phyloP scores from a whole-genome alignment of 2,888 invertebrate genomes.

The Drosophila maculinotata region DNA sequence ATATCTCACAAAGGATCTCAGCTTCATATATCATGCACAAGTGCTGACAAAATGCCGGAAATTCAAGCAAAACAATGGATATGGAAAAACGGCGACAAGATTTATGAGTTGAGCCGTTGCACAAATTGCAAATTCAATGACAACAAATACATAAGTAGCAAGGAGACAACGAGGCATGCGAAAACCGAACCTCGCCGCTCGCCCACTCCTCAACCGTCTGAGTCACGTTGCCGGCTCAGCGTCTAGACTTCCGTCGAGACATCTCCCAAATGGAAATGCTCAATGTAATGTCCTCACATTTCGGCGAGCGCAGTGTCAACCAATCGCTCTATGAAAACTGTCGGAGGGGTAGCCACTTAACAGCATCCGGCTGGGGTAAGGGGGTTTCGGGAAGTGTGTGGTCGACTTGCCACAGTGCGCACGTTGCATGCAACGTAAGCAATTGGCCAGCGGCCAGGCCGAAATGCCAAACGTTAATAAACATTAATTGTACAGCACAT shows the following conservation, averaged over 20 bases:
- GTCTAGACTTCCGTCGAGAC: constrained; percentile 78
- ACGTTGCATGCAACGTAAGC: constrained; percentile 45
- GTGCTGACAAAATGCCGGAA: constrained; percentile 65
- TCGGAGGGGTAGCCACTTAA: constrained; percentile 60
- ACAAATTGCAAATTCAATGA: constrained; percentile 76
- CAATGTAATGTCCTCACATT: constrained; percentile 45
- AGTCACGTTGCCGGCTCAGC: constrained; percentile 51
- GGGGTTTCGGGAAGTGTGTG: background rate
- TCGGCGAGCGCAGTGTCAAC: constrained; percentile 30
- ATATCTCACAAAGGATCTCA: too few relatives aligned
- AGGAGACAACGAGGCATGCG: constrained; percentile 7
- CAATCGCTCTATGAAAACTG: too few relatives aligned
- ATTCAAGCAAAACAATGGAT: constrained; percentile 71
- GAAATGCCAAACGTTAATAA: constrained; percentile 69
- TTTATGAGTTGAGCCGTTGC: constrained; percentile 53
- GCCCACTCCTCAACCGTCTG: constrained; percentile 20
- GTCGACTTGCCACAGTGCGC: constrained; percentile 3
- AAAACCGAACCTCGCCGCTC: too few relatives aligned
- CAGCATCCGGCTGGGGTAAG: constrained; percentile 57
- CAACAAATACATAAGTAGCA: constrained; percentile 43
- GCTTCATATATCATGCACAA: constrained; percentile 13
- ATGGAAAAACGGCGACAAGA: constrained; percentile 40
- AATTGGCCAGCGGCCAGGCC: constrained; percentile 51
- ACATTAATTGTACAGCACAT: constrained; percentile 72
- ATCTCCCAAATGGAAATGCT: constrained; percentile 46